A percentile compares a stretch with the other conserved stretches of the same genome.
These are phyloP conservation scores for Acrocephalus kingi DNA, from an alignment of 2,113 vertebrate genomes.

Conservation along the genomic window DNA sequence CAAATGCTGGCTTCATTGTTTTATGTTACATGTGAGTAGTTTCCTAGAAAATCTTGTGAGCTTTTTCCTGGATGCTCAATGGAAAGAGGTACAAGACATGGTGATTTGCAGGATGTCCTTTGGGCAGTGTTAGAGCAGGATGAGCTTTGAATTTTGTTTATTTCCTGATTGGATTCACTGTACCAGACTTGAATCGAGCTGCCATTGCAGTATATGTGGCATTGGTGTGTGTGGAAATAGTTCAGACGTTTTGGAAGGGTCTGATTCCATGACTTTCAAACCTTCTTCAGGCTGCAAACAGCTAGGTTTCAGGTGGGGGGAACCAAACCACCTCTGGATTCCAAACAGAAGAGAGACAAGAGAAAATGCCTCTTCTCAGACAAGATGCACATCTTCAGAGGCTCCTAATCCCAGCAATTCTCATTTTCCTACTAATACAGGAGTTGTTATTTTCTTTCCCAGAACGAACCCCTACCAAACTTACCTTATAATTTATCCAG, in stretches of 20 bases:
- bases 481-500: neutral
- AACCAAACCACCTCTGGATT: neutral
- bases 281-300: neutral
- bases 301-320: neutral
- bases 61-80: neutral
- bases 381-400: neutral
- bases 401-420: neutral
- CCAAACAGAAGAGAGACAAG: neutral
- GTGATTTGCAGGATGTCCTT: neutral
- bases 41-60: neutral
- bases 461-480: neutral
- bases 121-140: neutral
- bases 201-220: neutral
- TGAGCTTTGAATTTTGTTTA: neutral
- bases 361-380: neutral
- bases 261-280: neutral
- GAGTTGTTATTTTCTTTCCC: fast-evolving
- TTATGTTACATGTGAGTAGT: neutral
- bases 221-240: neutral
- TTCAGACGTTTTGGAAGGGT: neutral
- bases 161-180: neutral
- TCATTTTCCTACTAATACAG: neutral
- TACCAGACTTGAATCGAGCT: neutral
- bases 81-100: neutral
- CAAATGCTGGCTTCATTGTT: neutral